phyloP scores from a whole-genome alignment of 2,113 vertebrate species.

The Eulemur rufifrons region DNA sequence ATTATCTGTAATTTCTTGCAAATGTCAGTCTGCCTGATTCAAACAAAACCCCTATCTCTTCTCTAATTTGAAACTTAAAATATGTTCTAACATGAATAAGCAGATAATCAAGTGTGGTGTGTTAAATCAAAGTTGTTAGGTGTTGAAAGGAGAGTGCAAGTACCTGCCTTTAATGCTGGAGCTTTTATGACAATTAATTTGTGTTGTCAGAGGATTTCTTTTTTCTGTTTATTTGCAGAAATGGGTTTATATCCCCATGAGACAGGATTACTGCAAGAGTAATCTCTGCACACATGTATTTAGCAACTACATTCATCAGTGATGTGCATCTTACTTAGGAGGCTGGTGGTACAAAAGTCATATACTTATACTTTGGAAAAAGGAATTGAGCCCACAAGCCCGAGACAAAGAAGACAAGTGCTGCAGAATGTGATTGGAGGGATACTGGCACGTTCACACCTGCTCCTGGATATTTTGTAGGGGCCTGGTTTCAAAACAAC shows the following conservation, averaged over 20 bases:
- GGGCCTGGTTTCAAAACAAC: background rate
- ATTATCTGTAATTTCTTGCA: slow-evolving; percentile 21
- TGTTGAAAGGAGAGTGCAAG: background rate
- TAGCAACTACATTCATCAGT: background rate
- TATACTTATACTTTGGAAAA: background rate
- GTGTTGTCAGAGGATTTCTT: background rate
- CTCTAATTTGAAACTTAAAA: slow-evolving; percentile 23
- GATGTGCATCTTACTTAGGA: background rate
- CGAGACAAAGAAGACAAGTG: background rate
- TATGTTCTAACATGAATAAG: background rate
- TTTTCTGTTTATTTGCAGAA: slow-evolving; percentile 7
- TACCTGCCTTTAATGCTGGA: background rate
- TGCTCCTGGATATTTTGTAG: background rate
- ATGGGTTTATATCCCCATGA: background rate
- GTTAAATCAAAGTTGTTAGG: background rate
- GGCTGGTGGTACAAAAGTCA: background rate
- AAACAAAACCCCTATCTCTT: background rate
- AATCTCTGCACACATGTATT: background rate
- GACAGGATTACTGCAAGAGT: background rate
- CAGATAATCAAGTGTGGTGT: background rate
- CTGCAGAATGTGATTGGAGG: background rate
- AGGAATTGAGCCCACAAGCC: background rate
- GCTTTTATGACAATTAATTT: slow-evolving; percentile 23
- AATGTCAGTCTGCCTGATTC: background rate
- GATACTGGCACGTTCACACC: background rate